phyloP scores from a whole-genome alignment of 1,140 invertebrate genomes.

The Carposina sasakii region DNA sequence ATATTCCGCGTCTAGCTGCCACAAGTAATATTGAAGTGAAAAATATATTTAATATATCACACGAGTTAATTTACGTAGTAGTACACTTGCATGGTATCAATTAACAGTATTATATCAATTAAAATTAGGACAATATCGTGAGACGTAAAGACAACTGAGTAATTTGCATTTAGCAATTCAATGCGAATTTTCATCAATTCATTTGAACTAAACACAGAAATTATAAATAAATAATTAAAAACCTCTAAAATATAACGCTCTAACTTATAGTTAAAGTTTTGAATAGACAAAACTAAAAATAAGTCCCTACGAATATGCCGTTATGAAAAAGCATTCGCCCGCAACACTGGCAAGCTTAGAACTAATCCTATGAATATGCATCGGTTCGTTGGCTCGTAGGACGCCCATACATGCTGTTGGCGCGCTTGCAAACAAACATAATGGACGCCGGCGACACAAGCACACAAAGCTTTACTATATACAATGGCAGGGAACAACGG shows the following conservation, averaged over 20 bases:
- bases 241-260: conserved; percentile 61
- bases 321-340: conserved; percentile 9
- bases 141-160: conserved; percentile 21
- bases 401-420: conserved; percentile 62
- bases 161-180: conserved; percentile 49
- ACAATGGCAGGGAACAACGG: conserved; percentile 34
- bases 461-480: conserved; percentile 41
- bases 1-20: conserved; percentile 57
- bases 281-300: conserved; percentile 71
- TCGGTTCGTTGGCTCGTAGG: conserved; percentile 32
- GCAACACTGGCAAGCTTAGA: conserved; percentile 4
- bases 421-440: conserved; percentile 57
- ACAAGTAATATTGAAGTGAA: conserved; percentile 46
- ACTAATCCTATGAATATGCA: conserved; percentile 10
- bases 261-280: conserved; percentile 73
- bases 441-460: conserved; percentile 51
- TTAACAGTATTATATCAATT: no score
- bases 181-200: conserved; percentile 36
- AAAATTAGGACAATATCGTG: conserved; percentile 32
- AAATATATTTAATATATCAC: conserved; percentile 58
- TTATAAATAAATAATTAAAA: conserved; percentile 66
- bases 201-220: conserved; percentile 40
- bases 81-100: no score
- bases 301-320: conserved; percentile 49
- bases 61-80: conserved; percentile 60